Evolutionary conservation across 2,797 vertebrate genomes (phyloP).

Genomic region (Selene dorsalis): DNA sequence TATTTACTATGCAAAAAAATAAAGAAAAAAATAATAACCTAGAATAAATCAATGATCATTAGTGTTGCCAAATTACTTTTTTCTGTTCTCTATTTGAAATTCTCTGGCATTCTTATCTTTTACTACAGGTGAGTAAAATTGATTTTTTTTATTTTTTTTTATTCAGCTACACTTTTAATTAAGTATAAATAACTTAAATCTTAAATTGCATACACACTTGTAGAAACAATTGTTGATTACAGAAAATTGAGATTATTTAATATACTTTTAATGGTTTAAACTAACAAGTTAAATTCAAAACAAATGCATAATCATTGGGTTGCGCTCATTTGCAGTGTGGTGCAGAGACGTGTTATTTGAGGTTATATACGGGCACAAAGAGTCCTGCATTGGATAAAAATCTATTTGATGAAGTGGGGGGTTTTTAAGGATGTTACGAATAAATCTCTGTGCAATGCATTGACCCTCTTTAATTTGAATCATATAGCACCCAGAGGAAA

Average conservation of each 20-base stretch:
- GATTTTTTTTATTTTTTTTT: neutral
- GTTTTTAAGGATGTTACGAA: neutral
- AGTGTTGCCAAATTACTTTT: neutral
- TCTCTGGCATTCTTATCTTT: neutral
- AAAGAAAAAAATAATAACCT: neutral
- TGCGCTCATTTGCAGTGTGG: neutral
- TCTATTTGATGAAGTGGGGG: neutral
- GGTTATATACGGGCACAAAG: neutral
- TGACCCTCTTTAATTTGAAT: neutral
- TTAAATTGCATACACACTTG: neutral
- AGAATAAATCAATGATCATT: conserved; percentile 1
- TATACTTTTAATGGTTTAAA: neutral
- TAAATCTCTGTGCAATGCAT: neutral
- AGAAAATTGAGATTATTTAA: neutral
- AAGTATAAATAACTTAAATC: neutral
- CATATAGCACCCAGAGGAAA: neutral
- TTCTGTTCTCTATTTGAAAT: neutral
- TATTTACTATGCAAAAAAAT: neutral
- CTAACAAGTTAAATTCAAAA: neutral
- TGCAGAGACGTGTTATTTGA: neutral
- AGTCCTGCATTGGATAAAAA: neutral
- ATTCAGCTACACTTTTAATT: neutral
- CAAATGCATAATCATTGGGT: neutral
- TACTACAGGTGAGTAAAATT: neutral
- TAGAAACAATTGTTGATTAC: neutral